Conservation (phyloP, 1,140 invertebrate genomes). For the Venturia canescens region DNA sequence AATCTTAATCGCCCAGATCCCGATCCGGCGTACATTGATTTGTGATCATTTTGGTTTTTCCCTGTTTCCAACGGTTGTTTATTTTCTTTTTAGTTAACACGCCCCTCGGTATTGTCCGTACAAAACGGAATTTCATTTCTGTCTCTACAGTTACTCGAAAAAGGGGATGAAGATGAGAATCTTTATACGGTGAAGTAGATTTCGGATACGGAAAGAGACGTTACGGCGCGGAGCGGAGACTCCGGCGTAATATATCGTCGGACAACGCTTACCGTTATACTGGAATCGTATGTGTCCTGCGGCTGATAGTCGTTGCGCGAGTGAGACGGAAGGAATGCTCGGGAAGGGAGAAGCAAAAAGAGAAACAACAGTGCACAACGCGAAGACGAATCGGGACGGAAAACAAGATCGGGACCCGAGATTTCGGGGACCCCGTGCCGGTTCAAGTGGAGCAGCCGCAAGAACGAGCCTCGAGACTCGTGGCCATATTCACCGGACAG, state of each 20-base stretch:
- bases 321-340: neutral
- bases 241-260: slow-evolving; percentile 57
- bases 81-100: neutral
- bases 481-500: neutral
- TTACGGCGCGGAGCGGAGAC: slow-evolving; percentile 47
- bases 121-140: neutral
- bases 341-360: neutral
- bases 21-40: too few relatives aligned
- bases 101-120: neutral
- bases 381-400: slow-evolving; percentile 47
- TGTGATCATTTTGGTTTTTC: neutral
- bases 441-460: slow-evolving; percentile 39
- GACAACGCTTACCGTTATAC: slow-evolving; percentile 55
- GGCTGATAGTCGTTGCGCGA: slow-evolving; percentile 35
- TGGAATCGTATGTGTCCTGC: slow-evolving; percentile 39
- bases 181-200: slow-evolving; percentile 50
- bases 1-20: too few relatives aligned
- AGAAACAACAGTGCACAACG: slow-evolving; percentile 31
- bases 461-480: neutral
- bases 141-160: slow-evolving; percentile 39
- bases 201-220: slow-evolving; percentile 56
- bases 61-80: neutral
- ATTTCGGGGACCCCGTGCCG: slow-evolving; percentile 40
- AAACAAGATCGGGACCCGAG: slow-evolving; percentile 44
- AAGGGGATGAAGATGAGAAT: slow-evolving; percentile 46